phyloP scores from a whole-genome alignment of 2,797 vertebrate genomes.

The Sandelia bainsii region DNA sequence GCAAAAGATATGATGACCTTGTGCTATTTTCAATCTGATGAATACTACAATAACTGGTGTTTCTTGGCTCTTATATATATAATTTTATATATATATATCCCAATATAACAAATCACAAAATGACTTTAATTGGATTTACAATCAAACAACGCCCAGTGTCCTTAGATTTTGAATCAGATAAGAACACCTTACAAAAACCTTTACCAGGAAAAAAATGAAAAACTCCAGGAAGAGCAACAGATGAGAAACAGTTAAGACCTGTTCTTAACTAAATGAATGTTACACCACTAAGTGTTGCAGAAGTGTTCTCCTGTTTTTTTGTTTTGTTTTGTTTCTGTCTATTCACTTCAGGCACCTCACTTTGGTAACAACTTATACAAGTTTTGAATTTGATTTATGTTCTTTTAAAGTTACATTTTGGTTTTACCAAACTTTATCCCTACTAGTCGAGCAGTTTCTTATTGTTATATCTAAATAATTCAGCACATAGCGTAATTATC shows the following conservation, averaged over 20 bases:
- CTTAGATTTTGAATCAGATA: not conserved
- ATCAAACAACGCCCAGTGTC: not conserved
- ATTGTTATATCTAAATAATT: not conserved
- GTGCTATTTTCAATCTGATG: not conserved
- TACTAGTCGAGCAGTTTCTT: not conserved
- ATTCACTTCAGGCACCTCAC: not conserved
- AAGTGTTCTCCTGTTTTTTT: not conserved
- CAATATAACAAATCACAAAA: not conserved
- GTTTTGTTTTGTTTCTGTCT: not conserved
- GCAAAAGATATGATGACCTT: not conserved
- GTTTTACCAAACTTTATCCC: not conserved
- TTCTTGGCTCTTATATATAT: not conserved
- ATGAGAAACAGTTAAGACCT: too few relatives aligned
- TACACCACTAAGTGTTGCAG: not conserved
- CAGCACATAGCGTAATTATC: not conserved
- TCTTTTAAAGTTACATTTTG: not conserved
- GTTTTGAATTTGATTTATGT: slow-evolving; percentile 1
- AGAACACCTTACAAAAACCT: not conserved
- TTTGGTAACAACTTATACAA: not conserved
- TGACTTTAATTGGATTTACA: not conserved
- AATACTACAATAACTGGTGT: not conserved
- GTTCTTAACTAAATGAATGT: too few relatives aligned
- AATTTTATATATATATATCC: not conserved
- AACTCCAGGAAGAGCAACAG: too few relatives aligned
- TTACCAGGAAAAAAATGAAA: not conserved